These are phyloP conservation scores for Butorides virescens DNA, from an alignment of 2,113 vertebrate species.

Conservation along the genomic window DNA sequence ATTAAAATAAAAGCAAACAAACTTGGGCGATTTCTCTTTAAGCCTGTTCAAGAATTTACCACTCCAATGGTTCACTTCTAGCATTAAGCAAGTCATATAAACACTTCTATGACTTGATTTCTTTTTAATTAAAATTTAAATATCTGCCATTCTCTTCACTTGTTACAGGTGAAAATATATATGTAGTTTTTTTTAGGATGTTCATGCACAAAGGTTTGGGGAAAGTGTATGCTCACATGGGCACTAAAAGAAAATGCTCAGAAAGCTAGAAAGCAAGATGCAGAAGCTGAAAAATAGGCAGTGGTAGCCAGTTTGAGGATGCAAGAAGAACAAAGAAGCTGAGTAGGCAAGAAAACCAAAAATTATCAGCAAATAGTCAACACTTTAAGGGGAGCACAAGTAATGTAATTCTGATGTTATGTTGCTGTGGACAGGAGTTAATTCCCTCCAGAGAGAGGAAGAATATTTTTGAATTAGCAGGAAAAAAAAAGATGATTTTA, in stretches of 20 bases:
- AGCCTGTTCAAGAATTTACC: background rate
- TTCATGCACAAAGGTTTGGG: background rate
- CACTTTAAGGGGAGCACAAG: accelerated
- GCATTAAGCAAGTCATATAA: background rate
- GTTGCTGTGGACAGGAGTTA: background rate
- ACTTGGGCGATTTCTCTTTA: background rate
- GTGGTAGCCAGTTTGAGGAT: background rate
- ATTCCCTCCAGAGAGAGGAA: background rate
- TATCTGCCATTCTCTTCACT: background rate
- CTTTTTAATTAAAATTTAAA: constrained; percentile 14
- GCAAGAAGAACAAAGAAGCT: background rate
- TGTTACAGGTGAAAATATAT: background rate
- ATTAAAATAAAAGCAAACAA: constrained; percentile 22
- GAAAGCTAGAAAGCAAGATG: background rate
- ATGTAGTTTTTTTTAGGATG: background rate
- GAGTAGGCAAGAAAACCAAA: background rate
- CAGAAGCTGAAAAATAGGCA: background rate
- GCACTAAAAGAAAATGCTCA: background rate
- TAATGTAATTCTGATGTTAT: background rate
- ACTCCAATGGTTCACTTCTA: background rate
- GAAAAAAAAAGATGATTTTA: background rate
- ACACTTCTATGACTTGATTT: background rate
- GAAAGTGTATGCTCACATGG: background rate
- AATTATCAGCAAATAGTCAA: accelerated
- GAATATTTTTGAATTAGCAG: background rate